Evolutionary conservation across 2,113 vertebrate species (phyloP), one percentile per base, ranked within the genome.

Genomic region (Acrocephalus arundinaceus): DNA sequence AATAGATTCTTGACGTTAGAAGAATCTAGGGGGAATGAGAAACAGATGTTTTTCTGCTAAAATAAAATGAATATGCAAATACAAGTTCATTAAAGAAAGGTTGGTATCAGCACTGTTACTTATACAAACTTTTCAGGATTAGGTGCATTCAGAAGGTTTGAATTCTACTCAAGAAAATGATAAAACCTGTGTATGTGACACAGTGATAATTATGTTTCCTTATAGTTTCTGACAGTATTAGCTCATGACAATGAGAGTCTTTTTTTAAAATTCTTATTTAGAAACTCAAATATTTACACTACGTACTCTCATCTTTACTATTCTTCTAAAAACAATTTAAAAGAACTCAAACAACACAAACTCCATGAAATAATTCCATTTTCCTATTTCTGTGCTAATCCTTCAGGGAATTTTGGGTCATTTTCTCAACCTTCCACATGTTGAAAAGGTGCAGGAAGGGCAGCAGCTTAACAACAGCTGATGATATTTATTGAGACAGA

Each of bases 401-500:
- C 91, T 90, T 91, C 68, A 89, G 82, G 93, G 73, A 37, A 81
- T 94, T 94, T 96, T 31, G 61, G 86, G 78, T 93, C 65, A 88
- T 76, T 92, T 89, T 92, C 57, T 93, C 85, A 96, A 85, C 79
- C 74, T 95, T 94, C 68, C 59, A 33, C 93, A 94, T 92, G 84
- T 18, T 90, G 89, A 74, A 96, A 96, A 96, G 86, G 90, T 95
- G 62, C 78, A 97, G 90, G 65, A 90, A 96, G 89, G 92, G 96
- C 93, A 97, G 62, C 78, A 90, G 70, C 88, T 87, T 51, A 75
- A 85, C 48, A 85, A 54, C 7, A 86, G 55, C 70, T 96, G 93
- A 97, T 96, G 94, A 91, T 96, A 97, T 97, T 96, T 96, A 94
- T 92, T 93, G 86, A 96, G 95, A 97, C 94, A 98, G 95, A 92